These are phyloP conservation scores for Ctenochaetus hawaiiensis DNA, from an alignment of 2,797 vertebrate genomes.

Conservation along the genomic window DNA sequence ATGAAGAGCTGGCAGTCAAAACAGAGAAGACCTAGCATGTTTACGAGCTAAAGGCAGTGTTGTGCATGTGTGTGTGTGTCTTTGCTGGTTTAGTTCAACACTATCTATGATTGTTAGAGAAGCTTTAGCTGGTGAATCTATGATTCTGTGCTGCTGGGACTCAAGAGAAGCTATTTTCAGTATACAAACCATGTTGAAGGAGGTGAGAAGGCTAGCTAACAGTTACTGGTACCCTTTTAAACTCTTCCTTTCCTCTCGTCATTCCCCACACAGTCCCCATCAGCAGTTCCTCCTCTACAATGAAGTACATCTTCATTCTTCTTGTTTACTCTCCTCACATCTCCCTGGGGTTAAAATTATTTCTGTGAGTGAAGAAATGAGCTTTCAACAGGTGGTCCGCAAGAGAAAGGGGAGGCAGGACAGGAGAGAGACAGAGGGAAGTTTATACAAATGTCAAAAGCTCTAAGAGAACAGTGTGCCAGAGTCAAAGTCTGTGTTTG, in stretches of 20 bases:
- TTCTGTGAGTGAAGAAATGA: slow-evolving; percentile 50
- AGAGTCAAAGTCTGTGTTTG: slow-evolving; percentile 42
- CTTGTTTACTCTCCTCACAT: slow-evolving; percentile 29
- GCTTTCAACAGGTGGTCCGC: slow-evolving; percentile 70
- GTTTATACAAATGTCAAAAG: slow-evolving; percentile 61
- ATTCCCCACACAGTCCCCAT: slow-evolving; percentile 29
- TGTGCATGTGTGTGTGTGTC: slow-evolving; percentile 40
- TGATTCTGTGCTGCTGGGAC: slow-evolving; percentile 57
- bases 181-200: slow-evolving; percentile 58
- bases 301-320: slow-evolving; percentile 24
- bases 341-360: slow-evolving; percentile 48
- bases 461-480: slow-evolving; percentile 57
- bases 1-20: slow-evolving; percentile 38
- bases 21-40: slow-evolving; percentile 34
- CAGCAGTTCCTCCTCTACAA: slow-evolving; percentile 31
- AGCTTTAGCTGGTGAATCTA: slow-evolving; percentile 73
- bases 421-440: slow-evolving; percentile 56
- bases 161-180: slow-evolving; percentile 45
- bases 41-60: slow-evolving; percentile 75
- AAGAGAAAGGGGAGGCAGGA: slow-evolving; percentile 56
- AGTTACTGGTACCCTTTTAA: slow-evolving; percentile 34
- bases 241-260: not conserved
- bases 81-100: slow-evolving; percentile 81
- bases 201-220: slow-evolving; percentile 50
- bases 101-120: slow-evolving; percentile 74